A percentile compares a stretch with the other conserved stretches of the same genome.
Conservation (phyloP, 2,888 invertebrate species). For the Podotricha telesiphe region DNA sequence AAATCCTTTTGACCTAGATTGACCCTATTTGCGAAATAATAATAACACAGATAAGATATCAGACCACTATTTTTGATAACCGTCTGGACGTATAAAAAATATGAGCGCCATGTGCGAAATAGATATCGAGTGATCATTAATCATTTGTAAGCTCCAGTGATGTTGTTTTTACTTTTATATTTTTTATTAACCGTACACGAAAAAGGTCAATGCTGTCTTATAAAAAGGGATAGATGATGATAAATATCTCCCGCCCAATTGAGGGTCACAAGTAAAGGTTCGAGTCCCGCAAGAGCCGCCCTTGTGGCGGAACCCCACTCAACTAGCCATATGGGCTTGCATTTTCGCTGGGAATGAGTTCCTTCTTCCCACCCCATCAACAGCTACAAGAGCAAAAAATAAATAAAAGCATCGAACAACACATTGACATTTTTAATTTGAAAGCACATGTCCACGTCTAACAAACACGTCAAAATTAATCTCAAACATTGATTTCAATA, state of each 20-base stretch:
- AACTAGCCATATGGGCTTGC: no score
- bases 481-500: conserved; percentile 33
- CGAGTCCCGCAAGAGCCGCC: no score
- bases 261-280: no score
- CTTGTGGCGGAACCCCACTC: no score
- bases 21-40: conserved; percentile 4
- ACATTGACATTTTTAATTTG: conserved; percentile 37
- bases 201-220: neutral
- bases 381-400: no score
- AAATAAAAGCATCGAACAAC: conserved; percentile 3
- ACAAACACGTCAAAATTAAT: conserved; percentile 32
- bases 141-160: conserved; percentile 15
- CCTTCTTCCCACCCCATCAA: no score
- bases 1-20: neutral
- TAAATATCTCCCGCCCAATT: no score
- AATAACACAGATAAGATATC: conserved; percentile 18
- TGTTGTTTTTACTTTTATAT: conserved; percentile 1
- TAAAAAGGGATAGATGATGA: neutral
- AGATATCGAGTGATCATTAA: conserved; percentile 14
- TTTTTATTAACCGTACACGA: conserved; percentile 3
- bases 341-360: no score
- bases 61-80: conserved; percentile 8
- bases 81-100: conserved; percentile 16
- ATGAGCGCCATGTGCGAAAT: neutral
- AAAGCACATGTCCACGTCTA: conserved; percentile 38